Base-by-base conservation (phyloP, 1,140 invertebrate species). In the Drosophila takahashii region DNA sequence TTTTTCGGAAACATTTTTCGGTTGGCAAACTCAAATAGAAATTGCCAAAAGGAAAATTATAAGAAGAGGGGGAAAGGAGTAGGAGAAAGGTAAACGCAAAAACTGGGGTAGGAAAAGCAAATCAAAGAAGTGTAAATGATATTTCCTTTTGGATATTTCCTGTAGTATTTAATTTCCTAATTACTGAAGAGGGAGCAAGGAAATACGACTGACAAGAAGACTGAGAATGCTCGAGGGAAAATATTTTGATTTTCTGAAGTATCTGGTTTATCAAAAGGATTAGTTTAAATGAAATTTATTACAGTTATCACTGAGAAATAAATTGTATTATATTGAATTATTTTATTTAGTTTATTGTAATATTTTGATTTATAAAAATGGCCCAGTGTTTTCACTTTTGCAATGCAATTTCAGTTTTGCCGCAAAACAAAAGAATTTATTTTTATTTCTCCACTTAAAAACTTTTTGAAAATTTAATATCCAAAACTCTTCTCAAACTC, bases 131-230 rank as follows among this genome's bases (percentile, higher is more conserved):
- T 65, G 36, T 34, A 67, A 67, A 67, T 51, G 34, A 65, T 67
- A 67, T 65, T 67, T 65, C 61, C 61, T 45, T 60, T 64, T 11
- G 29, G 6, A n/a, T 15, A 45, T 57, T 57, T 42, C 27, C 52
- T 57, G 6, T 57, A 61, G 29, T 61, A 65, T 65, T 61, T 61
- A 62, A 64, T 64, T 64, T 64, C 53, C 29, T 61, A 45, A 61
- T 61, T 44, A 65, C 41, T 29, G n/a, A 10, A 39, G 32, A 13
- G 15, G 15, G 2, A 45, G 10, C 4, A 10, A 11, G 47, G 27
- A 3, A 44, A 11, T 15, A 9, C 11, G 13, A 39, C 15, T 9
- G 16, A 15, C 15, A 11, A 5, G 32, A 11, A 5, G 32, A 2
- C 2, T 0, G 7, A 39, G 1, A 58, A n/a, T 10, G 16, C 9